Conservation (phyloP, 2,797 vertebrate genomes). For the Fringilla coelebs region DNA sequence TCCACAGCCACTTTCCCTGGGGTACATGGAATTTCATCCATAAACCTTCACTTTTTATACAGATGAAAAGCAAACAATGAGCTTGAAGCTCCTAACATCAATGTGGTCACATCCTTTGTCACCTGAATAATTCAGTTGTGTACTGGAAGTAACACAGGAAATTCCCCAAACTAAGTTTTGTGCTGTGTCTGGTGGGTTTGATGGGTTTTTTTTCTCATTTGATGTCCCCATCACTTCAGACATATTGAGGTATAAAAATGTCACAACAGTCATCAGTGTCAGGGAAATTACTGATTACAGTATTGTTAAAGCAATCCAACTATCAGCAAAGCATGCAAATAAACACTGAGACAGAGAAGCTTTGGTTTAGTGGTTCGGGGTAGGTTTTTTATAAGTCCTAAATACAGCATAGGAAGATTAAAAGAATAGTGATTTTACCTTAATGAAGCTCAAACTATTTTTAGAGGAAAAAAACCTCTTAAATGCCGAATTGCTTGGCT, state of each 20-base stretch:
- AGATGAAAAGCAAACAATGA: background rate
- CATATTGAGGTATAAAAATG: background rate
- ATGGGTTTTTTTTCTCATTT: background rate
- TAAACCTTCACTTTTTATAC: background rate
- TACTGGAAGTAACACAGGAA: background rate
- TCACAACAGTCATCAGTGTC: background rate
- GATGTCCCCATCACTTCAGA: background rate
- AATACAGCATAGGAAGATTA: constrained; percentile 19
- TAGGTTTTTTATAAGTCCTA: background rate
- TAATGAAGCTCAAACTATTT: constrained; percentile 40
- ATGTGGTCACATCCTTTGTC: background rate
- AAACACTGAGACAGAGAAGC: background rate
- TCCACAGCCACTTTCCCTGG: background rate
- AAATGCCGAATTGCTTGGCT: background rate
- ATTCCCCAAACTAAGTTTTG: background rate
- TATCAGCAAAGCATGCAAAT: background rate
- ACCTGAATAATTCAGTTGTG: background rate
- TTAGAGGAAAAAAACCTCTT: constrained; percentile 10
- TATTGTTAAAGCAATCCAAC: background rate
- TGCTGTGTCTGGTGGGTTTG: background rate
- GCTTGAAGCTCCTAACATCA: background rate
- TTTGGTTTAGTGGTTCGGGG: background rate
- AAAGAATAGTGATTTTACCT: constrained; percentile 27
- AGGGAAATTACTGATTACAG: background rate
- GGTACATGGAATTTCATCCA: background rate